Conservation (phyloP, 2,113 vertebrate genomes). For the Xenopus laevis region DNA sequence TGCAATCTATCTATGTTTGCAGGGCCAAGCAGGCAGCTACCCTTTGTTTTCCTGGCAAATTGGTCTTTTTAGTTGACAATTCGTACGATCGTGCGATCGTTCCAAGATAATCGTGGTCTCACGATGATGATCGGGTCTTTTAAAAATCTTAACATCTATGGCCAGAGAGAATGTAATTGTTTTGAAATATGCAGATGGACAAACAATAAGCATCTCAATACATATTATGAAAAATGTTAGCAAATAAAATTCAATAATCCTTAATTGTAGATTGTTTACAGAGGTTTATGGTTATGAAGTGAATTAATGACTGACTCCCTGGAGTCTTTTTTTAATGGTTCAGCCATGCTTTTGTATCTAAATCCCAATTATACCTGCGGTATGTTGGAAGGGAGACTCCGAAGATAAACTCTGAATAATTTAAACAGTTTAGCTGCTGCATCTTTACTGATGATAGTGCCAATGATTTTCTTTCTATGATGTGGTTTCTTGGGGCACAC, state of each 20-base stretch:
- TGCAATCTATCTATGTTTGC: too few relatives aligned
- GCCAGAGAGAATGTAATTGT: too few relatives aligned
- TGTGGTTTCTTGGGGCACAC: constrained; percentile 30
- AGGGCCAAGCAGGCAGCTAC: too few relatives aligned
- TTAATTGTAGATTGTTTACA: constrained; percentile 21
- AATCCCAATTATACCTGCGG: constrained; percentile 4
- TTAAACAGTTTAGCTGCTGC: constrained; percentile 17
- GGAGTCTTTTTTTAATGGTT: constrained; percentile 23
- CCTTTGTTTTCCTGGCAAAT: too few relatives aligned
- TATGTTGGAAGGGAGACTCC: constrained; percentile 23
- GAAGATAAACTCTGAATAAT: constrained; percentile 26
- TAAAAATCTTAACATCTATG: too few relatives aligned
- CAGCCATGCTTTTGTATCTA: constrained; percentile 15
- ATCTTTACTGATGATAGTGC: constrained; percentile 8
- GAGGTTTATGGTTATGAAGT: constrained; percentile 18
- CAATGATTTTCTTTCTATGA: constrained; percentile 17
- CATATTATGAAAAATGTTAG: not conserved
- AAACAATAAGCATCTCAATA: not conserved
- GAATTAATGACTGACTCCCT: constrained; percentile 12
- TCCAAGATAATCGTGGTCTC: too few relatives aligned
- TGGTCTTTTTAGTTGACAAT: too few relatives aligned
- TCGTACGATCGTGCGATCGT: too few relatives aligned
- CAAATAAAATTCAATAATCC: not conserved
- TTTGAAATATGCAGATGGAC: too few relatives aligned
- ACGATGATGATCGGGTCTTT: too few relatives aligned